These are phyloP conservation scores for Sebastes schlegelii DNA, from an alignment of 2,113 vertebrate species.

Conservation along the genomic window DNA sequence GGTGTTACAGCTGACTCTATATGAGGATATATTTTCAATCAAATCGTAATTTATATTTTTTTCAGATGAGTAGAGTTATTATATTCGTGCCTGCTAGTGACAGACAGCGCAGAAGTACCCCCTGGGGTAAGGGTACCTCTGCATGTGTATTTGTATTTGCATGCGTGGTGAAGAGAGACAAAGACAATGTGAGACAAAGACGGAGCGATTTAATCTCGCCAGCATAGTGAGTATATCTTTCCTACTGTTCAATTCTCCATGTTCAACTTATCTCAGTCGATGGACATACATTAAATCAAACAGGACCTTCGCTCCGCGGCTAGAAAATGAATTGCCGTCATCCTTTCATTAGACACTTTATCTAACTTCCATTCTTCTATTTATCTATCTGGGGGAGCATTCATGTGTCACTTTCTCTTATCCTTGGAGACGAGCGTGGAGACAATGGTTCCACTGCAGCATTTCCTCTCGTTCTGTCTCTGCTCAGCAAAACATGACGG, in stretches of 20 bases:
- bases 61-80: neutral
- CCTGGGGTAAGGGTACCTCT: neutral
- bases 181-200: slow-evolving; percentile 16
- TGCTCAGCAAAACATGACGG: slow-evolving; percentile 84
- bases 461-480: slow-evolving; percentile 80
- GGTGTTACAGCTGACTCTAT: no score
- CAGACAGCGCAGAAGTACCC: neutral
- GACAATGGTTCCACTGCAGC: slow-evolving; percentile 77
- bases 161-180: slow-evolving; percentile 16
- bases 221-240: slow-evolving; percentile 13
- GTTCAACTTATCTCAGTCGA: slow-evolving; percentile 35
- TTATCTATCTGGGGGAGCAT: slow-evolving; percentile 77
- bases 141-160: slow-evolving; percentile 10
- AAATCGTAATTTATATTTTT: no score
- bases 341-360: slow-evolving; percentile 77
- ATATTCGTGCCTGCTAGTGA: neutral
- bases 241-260: slow-evolving; percentile 24
- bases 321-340: slow-evolving; percentile 62
- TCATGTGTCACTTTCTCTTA: slow-evolving; percentile 80
- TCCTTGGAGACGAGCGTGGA: slow-evolving; percentile 76
- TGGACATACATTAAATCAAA: slow-evolving; percentile 64
- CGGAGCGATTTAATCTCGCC: slow-evolving; percentile 8
- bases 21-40: no score
- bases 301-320: slow-evolving; percentile 33
- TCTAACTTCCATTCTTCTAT: slow-evolving; percentile 75